These are phyloP conservation scores for Andrena praecox DNA, from an alignment of 2,888 invertebrate genomes.

Conservation along the genomic window DNA sequence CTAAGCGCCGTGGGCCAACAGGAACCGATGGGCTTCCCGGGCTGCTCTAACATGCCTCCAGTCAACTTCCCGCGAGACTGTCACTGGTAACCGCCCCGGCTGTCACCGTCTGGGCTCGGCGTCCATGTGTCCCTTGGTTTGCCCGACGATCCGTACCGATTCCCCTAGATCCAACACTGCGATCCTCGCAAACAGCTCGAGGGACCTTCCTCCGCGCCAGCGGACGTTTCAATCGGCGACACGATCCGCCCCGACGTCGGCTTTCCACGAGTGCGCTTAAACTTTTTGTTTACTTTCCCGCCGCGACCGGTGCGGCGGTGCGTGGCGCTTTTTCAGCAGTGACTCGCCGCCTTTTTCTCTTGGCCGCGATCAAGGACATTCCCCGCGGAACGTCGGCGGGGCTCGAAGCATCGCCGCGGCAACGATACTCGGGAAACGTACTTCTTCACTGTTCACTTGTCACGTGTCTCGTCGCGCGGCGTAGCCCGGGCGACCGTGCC, in stretches of 20 bases:
- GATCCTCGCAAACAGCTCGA: conserved; percentile 10
- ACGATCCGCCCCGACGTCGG: conserved; percentile 37
- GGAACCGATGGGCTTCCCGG: neutral
- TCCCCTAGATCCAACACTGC: neutral
- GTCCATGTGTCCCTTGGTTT: neutral
- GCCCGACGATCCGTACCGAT: conserved; percentile 6
- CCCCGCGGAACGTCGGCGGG: conserved; percentile 1
- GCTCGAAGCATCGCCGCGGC: conserved; percentile 18
- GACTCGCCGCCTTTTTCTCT: neutral
- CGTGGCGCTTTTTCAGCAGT: neutral
- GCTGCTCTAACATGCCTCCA: neutral
- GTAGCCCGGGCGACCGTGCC: conserved; percentile 45
- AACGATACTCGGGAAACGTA: conserved; percentile 4
- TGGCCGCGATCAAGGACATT: neutral
- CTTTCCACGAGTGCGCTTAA: conserved; percentile 35
- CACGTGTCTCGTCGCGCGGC: conserved; percentile 61
- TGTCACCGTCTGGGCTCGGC: neutral
- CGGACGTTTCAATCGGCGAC: conserved; percentile 25
- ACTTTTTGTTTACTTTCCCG: conserved; percentile 44
- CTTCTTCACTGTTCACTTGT: conserved; percentile 63
- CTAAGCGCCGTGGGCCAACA: neutral
- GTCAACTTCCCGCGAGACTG: conserved; percentile 14
- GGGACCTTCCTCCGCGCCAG: conserved; percentile 45
- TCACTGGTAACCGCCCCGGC: conserved; percentile 6
- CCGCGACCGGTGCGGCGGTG: neutral